Base-by-base conservation (phyloP, 2,797 vertebrate genomes). In the Argya squamiceps region DNA sequence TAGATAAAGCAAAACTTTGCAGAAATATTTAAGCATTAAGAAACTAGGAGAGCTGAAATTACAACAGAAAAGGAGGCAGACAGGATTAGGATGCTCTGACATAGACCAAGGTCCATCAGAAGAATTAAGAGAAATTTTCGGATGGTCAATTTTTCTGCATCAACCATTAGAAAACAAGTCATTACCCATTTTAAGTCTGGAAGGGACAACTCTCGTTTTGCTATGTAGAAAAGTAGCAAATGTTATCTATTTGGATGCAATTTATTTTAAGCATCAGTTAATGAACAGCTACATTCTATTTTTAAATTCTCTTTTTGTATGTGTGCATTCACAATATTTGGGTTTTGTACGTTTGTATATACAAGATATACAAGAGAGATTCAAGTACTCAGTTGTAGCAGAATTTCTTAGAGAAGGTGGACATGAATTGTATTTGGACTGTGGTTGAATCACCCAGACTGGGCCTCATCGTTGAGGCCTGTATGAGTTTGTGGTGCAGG, bases 321-420 rank as follows among this genome's bases (percentile, higher is more conserved):
- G 2, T 36, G 47, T 43, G 2, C 14, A 36, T 64, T 23, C 23
- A 27, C 13, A 39, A 16, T 47, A 58, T 44, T 49, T 0, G 3
- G 27, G 27, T 11, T 43, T 46, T 73, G 15, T 27, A 23, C 30
- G 3, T n/a, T 50, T 64, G 3, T 16, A 58, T 26, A 16, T 32
- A 37, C 11, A 60, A 52, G 5, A 27, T 27, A 4, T 43, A 30
- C 24, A 29, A 65, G 6, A 90, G 3, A 73, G 30, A 69, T 58
- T 64, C 5, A 64, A 62, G 37, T 46, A 58, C 7, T 63, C 4
- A 59, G 41, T 36, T 32, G 14, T 21, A 11, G n/a, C n/a, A n/a
- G n/a, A n/a, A n/a, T n/a, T n/a, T n/a, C n/a, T n/a, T n/a, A n/a
- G n/a, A n/a, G n/a, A n/a, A n/a, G n/a, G n/a, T n/a, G n/a, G n/a